Conservation (phyloP, 2,797 vertebrate genomes). For the Garrulus glandarius region DNA sequence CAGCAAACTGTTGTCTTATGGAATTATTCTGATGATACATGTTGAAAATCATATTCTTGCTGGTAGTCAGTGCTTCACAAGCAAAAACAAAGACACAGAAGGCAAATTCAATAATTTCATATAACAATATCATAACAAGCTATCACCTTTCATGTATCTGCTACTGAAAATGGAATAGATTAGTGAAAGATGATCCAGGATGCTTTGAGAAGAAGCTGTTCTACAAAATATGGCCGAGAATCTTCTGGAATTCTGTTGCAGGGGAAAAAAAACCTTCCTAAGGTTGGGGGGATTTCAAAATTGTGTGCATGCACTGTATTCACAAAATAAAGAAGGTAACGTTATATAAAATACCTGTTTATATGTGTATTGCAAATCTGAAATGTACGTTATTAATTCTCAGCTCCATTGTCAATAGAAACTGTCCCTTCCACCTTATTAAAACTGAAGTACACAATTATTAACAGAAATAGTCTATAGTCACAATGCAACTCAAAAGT, state of each 20-base stretch:
- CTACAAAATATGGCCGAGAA: not conserved
- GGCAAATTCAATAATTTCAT: not conserved
- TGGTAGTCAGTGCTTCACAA: not conserved
- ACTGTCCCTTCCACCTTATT: conserved; percentile 37
- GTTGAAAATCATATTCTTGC: not conserved
- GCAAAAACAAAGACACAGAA: not conserved
- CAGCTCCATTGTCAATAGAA: conserved; percentile 18
- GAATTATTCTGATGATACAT: not conserved
- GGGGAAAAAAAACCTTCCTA: not conserved
- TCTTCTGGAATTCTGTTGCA: not conserved
- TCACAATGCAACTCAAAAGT: conserved; percentile 48
- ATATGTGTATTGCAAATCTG: conserved; percentile 26
- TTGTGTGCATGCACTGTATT: not conserved
- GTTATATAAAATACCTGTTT: not conserved
- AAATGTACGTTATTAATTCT: conserved; percentile 44
- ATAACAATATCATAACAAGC: not conserved
- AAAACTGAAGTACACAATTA: conserved; percentile 47
- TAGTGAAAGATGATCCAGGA: not conserved
- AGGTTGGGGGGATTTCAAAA: not conserved
- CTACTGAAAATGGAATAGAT: not conserved
- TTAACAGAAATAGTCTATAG: conserved; percentile 47
- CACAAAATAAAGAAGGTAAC: conserved; percentile 16
- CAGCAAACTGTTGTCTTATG: not conserved
- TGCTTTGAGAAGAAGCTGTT: not conserved
- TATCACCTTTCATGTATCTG: not conserved